Evolutionary conservation across 2,797 vertebrate species (phyloP).

Genomic region (Danio albolineatus): DNA sequence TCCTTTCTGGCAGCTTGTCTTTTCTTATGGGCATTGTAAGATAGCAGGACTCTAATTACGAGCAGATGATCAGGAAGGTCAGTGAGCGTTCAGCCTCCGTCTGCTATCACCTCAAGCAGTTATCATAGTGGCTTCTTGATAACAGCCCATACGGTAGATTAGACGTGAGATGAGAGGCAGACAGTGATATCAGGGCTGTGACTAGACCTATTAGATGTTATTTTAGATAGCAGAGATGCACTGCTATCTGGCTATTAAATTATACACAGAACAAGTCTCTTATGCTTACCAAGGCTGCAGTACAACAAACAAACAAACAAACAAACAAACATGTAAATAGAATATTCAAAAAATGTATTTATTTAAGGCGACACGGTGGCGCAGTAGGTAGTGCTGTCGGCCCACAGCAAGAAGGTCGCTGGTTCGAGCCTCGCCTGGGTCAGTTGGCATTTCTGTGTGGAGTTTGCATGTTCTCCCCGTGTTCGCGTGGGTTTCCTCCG

Average conservation of each 20-base stretch:
- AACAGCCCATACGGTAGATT: slow-evolving; percentile 9
- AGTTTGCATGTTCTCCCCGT: no score
- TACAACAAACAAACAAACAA: no score
- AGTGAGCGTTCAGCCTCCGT: background rate
- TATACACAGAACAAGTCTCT: background rate
- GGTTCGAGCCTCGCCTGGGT: no score
- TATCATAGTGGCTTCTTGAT: slow-evolving; percentile 6
- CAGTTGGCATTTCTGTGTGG: no score
- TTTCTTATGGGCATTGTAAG: slow-evolving; percentile 22
- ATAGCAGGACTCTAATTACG: slow-evolving; percentile 51
- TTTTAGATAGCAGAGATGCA: slow-evolving; percentile 3
- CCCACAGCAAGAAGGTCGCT: no score
- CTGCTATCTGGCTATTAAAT: background rate
- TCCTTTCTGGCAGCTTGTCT: slow-evolving; percentile 43
- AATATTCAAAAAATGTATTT: no score
- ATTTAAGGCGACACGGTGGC: no score
- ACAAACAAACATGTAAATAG: no score
- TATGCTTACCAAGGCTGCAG: background rate
- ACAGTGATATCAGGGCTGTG: background rate
- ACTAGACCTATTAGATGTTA: background rate
- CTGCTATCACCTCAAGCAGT: slow-evolving; percentile 4
- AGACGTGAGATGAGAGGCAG: background rate
- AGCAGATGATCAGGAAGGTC: slow-evolving; percentile 49
- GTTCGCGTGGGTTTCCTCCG: no score
- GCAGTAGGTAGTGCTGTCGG: no score